Conservation (phyloP, 2,888 invertebrate species). For the Lordiphosa andalusiaca region DNA sequence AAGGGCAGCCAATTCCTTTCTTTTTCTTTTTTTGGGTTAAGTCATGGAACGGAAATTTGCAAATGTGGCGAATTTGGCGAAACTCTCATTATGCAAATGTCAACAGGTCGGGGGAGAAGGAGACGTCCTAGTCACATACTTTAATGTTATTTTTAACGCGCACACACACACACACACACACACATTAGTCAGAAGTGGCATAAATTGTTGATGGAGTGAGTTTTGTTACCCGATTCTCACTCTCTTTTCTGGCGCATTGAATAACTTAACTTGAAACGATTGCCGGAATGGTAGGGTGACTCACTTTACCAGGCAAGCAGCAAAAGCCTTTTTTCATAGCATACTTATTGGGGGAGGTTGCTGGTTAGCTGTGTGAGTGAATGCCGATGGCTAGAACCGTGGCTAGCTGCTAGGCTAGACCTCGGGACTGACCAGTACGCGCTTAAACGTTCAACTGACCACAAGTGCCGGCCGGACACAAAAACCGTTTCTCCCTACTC, state of each 20-base stretch:
- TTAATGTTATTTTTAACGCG: slow-evolving; percentile 56
- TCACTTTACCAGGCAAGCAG: slow-evolving; percentile 58
- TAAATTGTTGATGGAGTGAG: slow-evolving; percentile 38
- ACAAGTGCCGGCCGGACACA: slow-evolving; percentile 61
- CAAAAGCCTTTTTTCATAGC: slow-evolving; percentile 51
- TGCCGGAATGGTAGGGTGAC: slow-evolving; percentile 46
- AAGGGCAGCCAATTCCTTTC: neutral
- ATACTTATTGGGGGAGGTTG: slow-evolving; percentile 49
- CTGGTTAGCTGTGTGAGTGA: slow-evolving; percentile 6
- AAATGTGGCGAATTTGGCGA: slow-evolving; percentile 36
- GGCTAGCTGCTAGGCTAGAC: slow-evolving; percentile 39
- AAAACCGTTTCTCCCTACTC: neutral
- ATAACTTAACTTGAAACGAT: slow-evolving; percentile 38
- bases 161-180: slow-evolving; percentile 53
- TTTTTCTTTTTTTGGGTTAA: neutral
- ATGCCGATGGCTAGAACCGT: slow-evolving; percentile 45
- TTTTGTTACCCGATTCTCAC: slow-evolving; percentile 16
- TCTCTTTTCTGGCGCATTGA: slow-evolving; percentile 26
- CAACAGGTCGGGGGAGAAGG: slow-evolving; percentile 58
- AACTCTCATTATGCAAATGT: slow-evolving; percentile 59
- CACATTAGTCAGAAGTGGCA: slow-evolving; percentile 64
- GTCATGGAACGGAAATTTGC: slow-evolving; percentile 7
- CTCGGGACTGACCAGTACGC: slow-evolving; percentile 75
- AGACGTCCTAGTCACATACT: slow-evolving; percentile 20
- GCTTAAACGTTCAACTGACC: slow-evolving; percentile 79